Base-by-base conservation (phyloP, 2,888 invertebrate species). In the Agonopterix arenella region DNA sequence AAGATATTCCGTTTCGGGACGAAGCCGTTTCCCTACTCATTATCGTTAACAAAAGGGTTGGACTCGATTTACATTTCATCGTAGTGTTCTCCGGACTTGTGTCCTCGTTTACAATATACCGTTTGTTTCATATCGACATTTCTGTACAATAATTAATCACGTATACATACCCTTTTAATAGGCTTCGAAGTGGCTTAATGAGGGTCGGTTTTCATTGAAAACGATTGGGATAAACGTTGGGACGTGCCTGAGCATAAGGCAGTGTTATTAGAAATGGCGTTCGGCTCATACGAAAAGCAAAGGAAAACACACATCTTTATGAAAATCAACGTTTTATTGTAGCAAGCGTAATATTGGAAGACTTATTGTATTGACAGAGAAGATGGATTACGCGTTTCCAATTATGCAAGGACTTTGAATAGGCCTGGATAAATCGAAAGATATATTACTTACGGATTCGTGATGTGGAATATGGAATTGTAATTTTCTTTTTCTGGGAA, bases 11-110 rank as follows among this genome's bases (percentile, higher is more conserved):
- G 66, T 68, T 74, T 73, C 53, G 61, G 68, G 67, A 68, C 68
- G 64, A 61, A 66, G 58, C 66, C 68, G 68, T 76, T 74, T 70
- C 62, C 69, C 61, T 65, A 56, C 68, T 75, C 75, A 75, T 81
- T 79, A 76, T 75, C 68, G 69, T 76, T 75, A 74, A 77, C 75
- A 74, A 75, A 77, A 76, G 77, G 78, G 70, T 76, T 74, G 66
- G 67, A 68, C 63, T 64, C 69, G 71, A 77, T 79, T 78, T 76
- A 76, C 76, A 76, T 78, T 80, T 72, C 69, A 66, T 70, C 60
- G 64, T 47, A 60, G 61, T 66, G 61, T 65, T 64, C 59, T 54
- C 49, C 50, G 53, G 55, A 55, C 61, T 65, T 66, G 60, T 64
- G 56, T 59, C 53, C 59, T 63, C 52, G 49, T 61, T 60, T 60